These are phyloP conservation scores for Otocyon megalotis DNA, from an alignment of 2,113 vertebrate genomes.

Conservation along the genomic window DNA sequence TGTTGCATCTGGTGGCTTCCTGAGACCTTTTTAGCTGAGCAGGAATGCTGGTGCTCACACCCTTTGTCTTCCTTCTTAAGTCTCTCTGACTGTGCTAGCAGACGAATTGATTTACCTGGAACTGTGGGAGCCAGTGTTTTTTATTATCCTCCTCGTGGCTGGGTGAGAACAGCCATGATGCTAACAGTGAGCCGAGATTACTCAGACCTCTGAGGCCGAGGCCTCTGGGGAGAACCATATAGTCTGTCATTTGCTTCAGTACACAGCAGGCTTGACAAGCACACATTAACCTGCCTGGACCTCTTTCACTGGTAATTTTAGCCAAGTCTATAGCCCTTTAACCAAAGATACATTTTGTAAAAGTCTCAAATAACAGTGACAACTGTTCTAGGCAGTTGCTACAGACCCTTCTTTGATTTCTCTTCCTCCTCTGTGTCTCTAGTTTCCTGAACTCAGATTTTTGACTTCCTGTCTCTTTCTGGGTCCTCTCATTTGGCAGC, in stretches of 20 bases:
- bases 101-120: background rate
- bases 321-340: background rate
- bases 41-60: background rate
- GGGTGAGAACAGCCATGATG: background rate
- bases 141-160: background rate
- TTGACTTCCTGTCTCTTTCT: background rate
- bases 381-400: background rate
- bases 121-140: background rate
- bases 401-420: background rate
- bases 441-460: background rate
- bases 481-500: background rate
- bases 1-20: background rate
- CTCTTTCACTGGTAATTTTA: background rate
- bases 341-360: background rate
- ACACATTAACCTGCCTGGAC: background rate
- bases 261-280: background rate
- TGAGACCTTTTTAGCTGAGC: background rate
- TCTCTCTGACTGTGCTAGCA: background rate
- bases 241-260: background rate
- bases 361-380: background rate
- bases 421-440: background rate
- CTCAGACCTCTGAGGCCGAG: background rate
- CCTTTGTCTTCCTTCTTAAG: background rate
- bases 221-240: background rate
- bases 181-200: background rate